Percentiles rank a stretch among this genome's conserved stretches.
Evolutionary conservation across 2,888 invertebrate species (phyloP).

Genomic region (Teleogryllus oceanicus): DNA sequence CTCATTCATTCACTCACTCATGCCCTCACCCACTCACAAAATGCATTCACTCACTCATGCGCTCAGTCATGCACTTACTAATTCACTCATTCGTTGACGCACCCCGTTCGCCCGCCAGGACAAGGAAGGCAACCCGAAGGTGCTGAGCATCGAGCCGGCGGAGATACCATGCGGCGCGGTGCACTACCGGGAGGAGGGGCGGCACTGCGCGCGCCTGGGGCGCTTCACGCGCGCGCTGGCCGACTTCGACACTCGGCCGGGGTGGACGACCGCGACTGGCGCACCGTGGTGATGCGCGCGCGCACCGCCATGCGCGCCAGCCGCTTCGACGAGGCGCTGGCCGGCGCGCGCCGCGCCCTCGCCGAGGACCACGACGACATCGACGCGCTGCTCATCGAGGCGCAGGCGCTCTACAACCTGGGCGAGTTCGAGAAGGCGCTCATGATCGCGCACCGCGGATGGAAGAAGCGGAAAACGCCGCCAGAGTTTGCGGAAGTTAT

Average conservation of each 20-base stretch:
- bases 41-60: no score
- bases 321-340: not conserved
- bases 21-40: no score
- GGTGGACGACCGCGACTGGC: not conserved
- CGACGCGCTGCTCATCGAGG: constrained; percentile 23
- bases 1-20: no score
- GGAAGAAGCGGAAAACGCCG: constrained; percentile 22
- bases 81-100: no score
- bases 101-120: not conserved
- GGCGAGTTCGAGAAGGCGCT: constrained; percentile 34
- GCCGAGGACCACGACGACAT: not conserved
- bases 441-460: constrained; percentile 27
- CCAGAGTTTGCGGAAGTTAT: constrained; percentile 21
- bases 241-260: not conserved
- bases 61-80: no score
- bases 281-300: not conserved
- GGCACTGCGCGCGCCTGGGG: not conserved
- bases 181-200: not conserved
- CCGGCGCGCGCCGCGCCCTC: not conserved
- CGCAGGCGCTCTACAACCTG: constrained; percentile 30
- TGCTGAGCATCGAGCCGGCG: not conserved
- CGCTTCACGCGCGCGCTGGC: not conserved
- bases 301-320: constrained; percentile 19
- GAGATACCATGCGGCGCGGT: not conserved
- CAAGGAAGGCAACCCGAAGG: not conserved